A percentile compares a stretch with the other conserved stretches of the same genome.
phyloP scores from a whole-genome alignment of 92 coral and sea anemone species.

The Zoanthus sociatus region DNA sequence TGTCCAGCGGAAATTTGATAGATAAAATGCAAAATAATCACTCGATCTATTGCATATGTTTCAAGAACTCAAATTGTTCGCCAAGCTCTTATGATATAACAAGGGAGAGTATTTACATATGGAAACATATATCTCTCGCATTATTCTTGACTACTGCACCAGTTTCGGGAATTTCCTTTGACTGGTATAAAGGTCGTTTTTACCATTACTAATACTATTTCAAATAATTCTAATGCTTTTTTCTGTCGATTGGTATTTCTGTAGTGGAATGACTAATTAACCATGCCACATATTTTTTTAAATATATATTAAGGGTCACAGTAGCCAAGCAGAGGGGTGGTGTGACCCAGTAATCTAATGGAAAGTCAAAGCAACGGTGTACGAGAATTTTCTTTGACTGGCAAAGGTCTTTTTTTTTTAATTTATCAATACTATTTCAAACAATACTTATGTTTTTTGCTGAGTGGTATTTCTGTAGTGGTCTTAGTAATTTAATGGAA shows the following conservation, averaged over 20 bases:
- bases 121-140: background rate
- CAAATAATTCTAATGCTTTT: background rate
- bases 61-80: background rate
- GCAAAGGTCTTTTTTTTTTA: too few species aligned
- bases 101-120: background rate
- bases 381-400: background rate
- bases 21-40: background rate
- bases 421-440: too few species aligned
- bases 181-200: background rate
- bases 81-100: background rate
- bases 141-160: too few species aligned
- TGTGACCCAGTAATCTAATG: background rate
- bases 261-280: background rate
- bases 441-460: too few species aligned
- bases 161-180: background rate
- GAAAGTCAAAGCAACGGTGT: background rate
- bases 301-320: background rate
- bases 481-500: too few species aligned
- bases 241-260: background rate
- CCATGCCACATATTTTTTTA: background rate
- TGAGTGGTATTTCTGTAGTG: background rate
- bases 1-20: background rate
- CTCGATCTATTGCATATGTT: too few species aligned
- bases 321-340: background rate
- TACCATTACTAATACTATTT: too few species aligned